Conservation (phyloP, 2,797 vertebrate genomes). For the Fistularia tabacaria region DNA sequence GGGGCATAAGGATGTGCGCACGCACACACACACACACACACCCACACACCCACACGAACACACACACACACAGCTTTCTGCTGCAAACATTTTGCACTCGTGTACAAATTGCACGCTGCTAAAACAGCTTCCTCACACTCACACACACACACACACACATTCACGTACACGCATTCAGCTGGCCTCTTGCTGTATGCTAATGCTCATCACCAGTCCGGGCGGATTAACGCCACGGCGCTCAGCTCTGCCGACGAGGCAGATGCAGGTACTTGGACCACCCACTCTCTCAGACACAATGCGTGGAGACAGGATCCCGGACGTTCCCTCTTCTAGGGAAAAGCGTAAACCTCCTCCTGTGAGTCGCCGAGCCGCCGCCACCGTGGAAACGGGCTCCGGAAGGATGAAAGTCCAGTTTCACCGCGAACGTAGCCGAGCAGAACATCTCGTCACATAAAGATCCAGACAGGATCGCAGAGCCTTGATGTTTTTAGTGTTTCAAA, state of each 20-base stretch:
- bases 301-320: conserved; percentile 36
- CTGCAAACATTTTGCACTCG: conserved; percentile 19
- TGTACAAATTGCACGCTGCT: no score
- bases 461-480: no score
- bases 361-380: no score
- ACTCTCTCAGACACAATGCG: conserved; percentile 55
- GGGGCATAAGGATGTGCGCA: conserved; percentile 26
- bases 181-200: conserved; percentile 63
- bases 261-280: conserved; percentile 54
- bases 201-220: conserved; percentile 68
- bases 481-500: no score
- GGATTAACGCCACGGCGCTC: conserved; percentile 58
- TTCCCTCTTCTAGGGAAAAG: conserved; percentile 14
- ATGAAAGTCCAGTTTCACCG: no score
- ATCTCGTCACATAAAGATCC: no score
- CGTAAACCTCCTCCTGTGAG: no score
- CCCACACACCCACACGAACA: conserved; percentile 14
- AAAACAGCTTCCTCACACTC: no score
- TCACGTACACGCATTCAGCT: conserved; percentile 18
- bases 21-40: no score
- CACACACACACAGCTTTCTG: conserved; percentile 28
- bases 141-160: conserved; percentile 18
- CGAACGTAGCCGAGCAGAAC: no score
- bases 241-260: conserved; percentile 42
- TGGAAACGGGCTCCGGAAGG: no score